Percentiles rank a stretch among this genome's conserved stretches.
Evolutionary conservation across 2,797 vertebrate species (phyloP).

Genomic region (Acanthopagrus latus): DNA sequence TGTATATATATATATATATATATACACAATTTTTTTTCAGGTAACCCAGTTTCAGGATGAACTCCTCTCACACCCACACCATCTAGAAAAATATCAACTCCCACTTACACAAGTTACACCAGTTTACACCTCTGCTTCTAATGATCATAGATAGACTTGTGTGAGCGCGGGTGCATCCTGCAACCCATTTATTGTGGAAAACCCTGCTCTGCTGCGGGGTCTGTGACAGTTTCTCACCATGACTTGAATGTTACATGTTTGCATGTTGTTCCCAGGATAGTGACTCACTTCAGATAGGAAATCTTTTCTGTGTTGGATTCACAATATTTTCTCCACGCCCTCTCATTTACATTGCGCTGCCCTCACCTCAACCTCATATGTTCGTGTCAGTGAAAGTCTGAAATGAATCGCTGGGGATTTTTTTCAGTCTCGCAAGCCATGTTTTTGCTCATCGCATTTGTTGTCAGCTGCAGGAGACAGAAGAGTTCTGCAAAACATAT

Average conservation of each 20-base stretch:
- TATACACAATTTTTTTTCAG: too few relatives aligned
- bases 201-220: not conserved
- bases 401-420: slow-evolving; percentile 86
- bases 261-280: slow-evolving; percentile 69
- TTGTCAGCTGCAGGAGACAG: slow-evolving; percentile 11
- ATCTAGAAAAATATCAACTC: slow-evolving; percentile 32
- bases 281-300: slow-evolving; percentile 79
- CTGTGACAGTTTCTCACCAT: slow-evolving; percentile 22
- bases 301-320: slow-evolving; percentile 70
- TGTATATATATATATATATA: too few relatives aligned
- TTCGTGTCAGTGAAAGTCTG: slow-evolving; percentile 78
- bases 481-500: slow-evolving; percentile 41
- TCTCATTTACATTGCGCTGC: slow-evolving; percentile 73
- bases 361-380: slow-evolving; percentile 61
- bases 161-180: not conserved
- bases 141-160: not conserved
- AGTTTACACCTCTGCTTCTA: not conserved
- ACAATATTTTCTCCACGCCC: slow-evolving; percentile 69
- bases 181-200: not conserved
- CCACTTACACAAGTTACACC: not conserved
- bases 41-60: slow-evolving; percentile 42
- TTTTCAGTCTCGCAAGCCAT: slow-evolving; percentile 52
- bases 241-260: slow-evolving; percentile 36
- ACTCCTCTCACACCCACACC: slow-evolving; percentile 41
- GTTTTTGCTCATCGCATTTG: slow-evolving; percentile 67